These are phyloP conservation scores for Tokudaia tokunoshimensis DNA, from an alignment of 2,797 vertebrate species.

Conservation along the genomic window DNA sequence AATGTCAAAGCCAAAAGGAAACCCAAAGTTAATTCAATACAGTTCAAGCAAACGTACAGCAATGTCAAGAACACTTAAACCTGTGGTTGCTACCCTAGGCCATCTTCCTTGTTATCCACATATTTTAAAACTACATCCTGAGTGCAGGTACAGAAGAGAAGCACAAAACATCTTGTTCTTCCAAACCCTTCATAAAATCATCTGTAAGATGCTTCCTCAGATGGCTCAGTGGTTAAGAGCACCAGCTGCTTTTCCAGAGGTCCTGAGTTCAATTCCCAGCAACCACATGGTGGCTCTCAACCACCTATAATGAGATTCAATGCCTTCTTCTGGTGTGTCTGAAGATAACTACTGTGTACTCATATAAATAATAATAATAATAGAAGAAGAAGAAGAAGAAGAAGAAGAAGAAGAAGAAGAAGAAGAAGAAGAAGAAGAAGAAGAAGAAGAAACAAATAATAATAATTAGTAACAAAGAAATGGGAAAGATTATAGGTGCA, in stretches of 20 bases:
- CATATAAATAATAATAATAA: too few relatives aligned
- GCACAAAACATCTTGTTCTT: slow-evolving; percentile 18
- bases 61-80: background rate
- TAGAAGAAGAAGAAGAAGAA: too few relatives aligned
- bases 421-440: too few relatives aligned
- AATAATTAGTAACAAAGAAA: background rate
- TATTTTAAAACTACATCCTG: slow-evolving; percentile 5
- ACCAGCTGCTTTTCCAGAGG: too few relatives aligned
- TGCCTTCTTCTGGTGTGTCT: too few relatives aligned
- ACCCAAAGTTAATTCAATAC: background rate
- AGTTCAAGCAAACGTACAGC: background rate
- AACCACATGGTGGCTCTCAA: too few relatives aligned
- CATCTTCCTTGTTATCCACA: background rate
- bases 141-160: background rate
- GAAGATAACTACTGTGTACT: too few relatives aligned
- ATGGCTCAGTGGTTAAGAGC: too few relatives aligned
- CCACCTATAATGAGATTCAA: too few relatives aligned
- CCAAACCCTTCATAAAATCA: background rate
- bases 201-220: background rate
- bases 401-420: too few relatives aligned
- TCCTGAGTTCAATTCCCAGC: too few relatives aligned
- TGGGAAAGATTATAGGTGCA: background rate
- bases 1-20: slow-evolving; percentile 2
- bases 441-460: too few relatives aligned
- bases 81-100: background rate